Evolutionary conservation across 2,888 invertebrate species (phyloP), one percentile per base, ranked within the genome.

Genomic region (Tyria jacobaeae): DNA sequence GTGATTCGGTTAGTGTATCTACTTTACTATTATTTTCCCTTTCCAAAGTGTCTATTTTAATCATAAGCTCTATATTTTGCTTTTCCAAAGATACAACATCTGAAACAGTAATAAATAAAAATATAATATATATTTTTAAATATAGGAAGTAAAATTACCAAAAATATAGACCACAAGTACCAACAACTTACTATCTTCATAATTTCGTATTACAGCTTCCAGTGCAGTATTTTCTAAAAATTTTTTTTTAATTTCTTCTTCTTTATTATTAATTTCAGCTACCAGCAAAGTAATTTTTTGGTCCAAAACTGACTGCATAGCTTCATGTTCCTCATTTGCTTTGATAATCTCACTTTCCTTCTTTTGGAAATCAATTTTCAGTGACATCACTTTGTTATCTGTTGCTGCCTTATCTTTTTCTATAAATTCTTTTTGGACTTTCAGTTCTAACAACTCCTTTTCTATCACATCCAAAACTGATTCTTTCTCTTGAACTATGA

Each of bases 401-500:
- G 71, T 60, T 1, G n/a, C 35, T 51, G 71, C 69, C 3, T 75
- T 56, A 24, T 73, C 71, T 52, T 71, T 66, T 60, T 77, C 70
- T 15, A 70, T 44, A 27, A 57, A 58, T 27, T 75, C 62, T 58
- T 77, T 81, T 41, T 72, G 75, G 25, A 66, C 55, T 64, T 65
- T 75, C 9, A 80, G 17, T n/a, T 62, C 68, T 7, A 71, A 55
- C 31, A 80, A 64, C 37, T 83, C 81, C 61, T 73, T 73, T 27
- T 75, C 65, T 25, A 82, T 51, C 10, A 71, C 62, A 62, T 75
- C 70, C 25, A 83, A 68, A 12, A 76, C 74, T n/a, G 34, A 41
- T 47, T 83, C 79, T 58, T 77, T 80, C 56, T 83, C 80, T 49
- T 73, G 62, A 6, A 82, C 50, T 63, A 82, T 82, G 6, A 47